Percentiles rank a stretch among this genome's conserved stretches.
Conservation (phyloP, 2,888 invertebrate species). For the Erebia aethiops region DNA sequence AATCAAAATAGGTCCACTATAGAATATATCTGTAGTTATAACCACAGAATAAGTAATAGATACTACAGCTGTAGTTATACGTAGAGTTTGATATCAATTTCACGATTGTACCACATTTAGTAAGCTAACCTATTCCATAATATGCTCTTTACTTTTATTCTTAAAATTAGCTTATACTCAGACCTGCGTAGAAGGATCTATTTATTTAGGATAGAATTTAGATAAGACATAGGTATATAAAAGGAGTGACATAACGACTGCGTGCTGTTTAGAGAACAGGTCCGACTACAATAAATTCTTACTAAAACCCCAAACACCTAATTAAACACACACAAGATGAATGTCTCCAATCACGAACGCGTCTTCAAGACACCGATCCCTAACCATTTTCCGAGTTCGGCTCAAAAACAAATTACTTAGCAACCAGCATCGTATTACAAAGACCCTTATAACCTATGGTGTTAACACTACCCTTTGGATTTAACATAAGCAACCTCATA, state of each 20-base stretch:
- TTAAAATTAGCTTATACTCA: too few relatives aligned
- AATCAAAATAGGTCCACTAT: too few relatives aligned
- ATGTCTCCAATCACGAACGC: constrained; percentile 74
- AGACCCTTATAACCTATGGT: constrained; percentile 28
- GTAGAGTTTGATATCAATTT: too few relatives aligned
- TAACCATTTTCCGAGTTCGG: constrained; percentile 43
- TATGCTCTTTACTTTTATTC: too few relatives aligned
- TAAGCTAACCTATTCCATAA: too few relatives aligned
- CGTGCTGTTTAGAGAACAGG: neutral
- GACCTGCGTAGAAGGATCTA: too few relatives aligned
- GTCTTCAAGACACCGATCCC: constrained; percentile 50
- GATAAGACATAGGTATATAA: too few relatives aligned
- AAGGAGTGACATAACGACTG: neutral
- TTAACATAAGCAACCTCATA: constrained; percentile 16
- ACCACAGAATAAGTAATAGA: too few relatives aligned
- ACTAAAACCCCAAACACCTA: constrained; percentile 51
- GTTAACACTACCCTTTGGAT: constrained; percentile 15
- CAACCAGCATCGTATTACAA: constrained; percentile 48
- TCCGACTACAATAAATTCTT: neutral
- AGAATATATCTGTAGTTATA: too few relatives aligned
- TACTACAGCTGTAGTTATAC: too few relatives aligned
- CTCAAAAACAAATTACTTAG: constrained; percentile 52
- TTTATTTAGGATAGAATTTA: too few relatives aligned
- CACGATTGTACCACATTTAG: too few relatives aligned
- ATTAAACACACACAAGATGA: constrained; percentile 73